Evolutionary conservation across 2,113 vertebrate genomes (phyloP).

Genomic region (Cyanocitta stelleri): DNA sequence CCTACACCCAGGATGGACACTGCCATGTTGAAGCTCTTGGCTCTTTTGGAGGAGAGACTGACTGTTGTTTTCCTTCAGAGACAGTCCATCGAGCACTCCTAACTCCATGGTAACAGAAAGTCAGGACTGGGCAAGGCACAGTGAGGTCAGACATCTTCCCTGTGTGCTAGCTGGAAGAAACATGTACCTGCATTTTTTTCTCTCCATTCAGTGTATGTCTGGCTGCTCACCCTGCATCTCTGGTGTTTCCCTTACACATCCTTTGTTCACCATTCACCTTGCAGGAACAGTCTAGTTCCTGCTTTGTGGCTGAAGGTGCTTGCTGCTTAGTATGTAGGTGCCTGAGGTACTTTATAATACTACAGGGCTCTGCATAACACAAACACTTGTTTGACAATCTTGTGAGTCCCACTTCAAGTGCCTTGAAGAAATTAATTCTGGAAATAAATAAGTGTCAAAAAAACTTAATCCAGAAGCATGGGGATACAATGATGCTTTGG

Average conservation of each 20-base stretch:
- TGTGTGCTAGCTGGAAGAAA: not conserved
- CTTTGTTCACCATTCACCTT: not conserved
- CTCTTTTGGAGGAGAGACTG: not conserved
- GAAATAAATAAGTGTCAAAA: not conserved
- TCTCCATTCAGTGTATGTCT: not conserved
- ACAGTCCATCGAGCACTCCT: not conserved
- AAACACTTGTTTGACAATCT: not conserved
- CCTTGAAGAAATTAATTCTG: not conserved
- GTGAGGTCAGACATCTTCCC: not conserved
- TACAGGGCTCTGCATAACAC: not conserved
- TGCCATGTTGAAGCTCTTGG: not conserved
- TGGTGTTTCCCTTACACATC: not conserved
- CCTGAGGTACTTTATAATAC: not conserved
- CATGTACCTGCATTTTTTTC: not conserved
- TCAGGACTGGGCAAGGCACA: not conserved
- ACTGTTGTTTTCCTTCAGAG: not conserved
- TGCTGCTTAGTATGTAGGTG: not conserved
- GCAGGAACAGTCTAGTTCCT: not conserved
- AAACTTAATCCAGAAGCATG: not conserved
- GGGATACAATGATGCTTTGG: not conserved
- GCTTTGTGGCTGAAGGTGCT: not conserved
- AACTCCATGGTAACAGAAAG: not conserved
- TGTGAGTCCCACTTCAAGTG: not conserved
- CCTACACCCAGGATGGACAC: not conserved
- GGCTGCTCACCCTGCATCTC: not conserved